Base-by-base conservation (phyloP, 1,140 invertebrate genomes). In the Agrilus planipennis region DNA sequence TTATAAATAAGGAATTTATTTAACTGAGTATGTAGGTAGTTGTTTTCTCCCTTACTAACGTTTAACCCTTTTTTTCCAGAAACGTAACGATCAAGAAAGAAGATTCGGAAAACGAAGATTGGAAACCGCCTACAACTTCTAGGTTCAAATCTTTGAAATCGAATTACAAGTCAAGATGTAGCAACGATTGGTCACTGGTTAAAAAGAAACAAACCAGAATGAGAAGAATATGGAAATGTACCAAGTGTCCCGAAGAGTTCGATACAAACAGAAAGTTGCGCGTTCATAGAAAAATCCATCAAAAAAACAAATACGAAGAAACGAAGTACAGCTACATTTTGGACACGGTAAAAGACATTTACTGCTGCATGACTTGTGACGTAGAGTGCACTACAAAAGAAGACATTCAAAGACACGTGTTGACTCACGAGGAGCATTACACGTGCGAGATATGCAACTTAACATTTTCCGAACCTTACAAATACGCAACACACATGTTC, bases 191-290 rank as follows among this genome's bases (percentile, higher is more conserved):
- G n/a, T n/a, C n/a, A n/a, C 31, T 18, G 15, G 15, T 19, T n/a
- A 19, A 18, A 18, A 7, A 35, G 9, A 21, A 35, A 21, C 34
- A 21, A 21, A 19, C 7, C 17, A 15, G 19, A 38, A 25, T 7
- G 6, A 25, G 6, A 25, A 6, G 23, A 22, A 47, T 41, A 18
- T 50, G 45, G 38, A 16, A 30, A 3, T 54, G 52, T 27, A 54
- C 46, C 40, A 52, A 52, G 34, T 54, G 52, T 14, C 31, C 32
- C 7, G 27, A 45, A 19, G 16, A 19, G 10, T 50, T 50, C 19
- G 15, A 30, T 1, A 46, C 39, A 3, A 20, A 45, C 2, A 41
- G 41, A 25, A 27, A 36, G 17, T 34, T 54, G n/a, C 31, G 36
- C 15, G 23, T 19, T 10, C 52, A 54, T 31, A 27, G 50, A n/a